phyloP scores from a whole-genome alignment of 2,888 invertebrate genomes.

The Thumatha senex region DNA sequence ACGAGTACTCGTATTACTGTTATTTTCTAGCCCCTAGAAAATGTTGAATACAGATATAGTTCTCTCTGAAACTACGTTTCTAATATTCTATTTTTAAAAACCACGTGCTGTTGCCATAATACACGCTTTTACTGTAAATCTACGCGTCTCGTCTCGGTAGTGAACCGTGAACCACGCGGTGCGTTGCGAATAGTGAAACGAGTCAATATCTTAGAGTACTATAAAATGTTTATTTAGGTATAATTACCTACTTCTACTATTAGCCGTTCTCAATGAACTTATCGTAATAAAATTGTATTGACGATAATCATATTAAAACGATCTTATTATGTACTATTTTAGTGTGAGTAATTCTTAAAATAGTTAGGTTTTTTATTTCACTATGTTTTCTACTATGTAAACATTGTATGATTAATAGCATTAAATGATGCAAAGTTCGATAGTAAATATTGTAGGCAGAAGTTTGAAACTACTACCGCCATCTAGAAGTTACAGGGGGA shows the following conservation, averaged over 20 bases:
- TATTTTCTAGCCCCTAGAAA: too few species aligned
- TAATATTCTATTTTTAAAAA: not conserved
- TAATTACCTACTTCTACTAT: conserved; percentile 16
- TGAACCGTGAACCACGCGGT: conserved; percentile 41
- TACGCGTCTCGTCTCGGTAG: not conserved
- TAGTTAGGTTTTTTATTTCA: not conserved
- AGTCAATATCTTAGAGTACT: conserved; percentile 14
- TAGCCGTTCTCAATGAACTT: conserved; percentile 40
- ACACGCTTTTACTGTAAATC: conserved; percentile 19
- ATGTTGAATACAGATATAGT: too few species aligned
- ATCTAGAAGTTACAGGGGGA: conserved; percentile 42
- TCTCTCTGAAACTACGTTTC: too few species aligned
- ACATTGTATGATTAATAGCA: not conserved
- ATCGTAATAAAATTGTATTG: conserved; percentile 17
- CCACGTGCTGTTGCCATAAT: conserved; percentile 35
- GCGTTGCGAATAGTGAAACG: conserved; percentile 16
- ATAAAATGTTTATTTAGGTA: conserved; percentile 11
- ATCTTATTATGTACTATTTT: too few species aligned
- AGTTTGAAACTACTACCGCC: conserved; percentile 31
- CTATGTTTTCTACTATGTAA: not conserved
- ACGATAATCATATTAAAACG: not conserved
- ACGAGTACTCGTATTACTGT: too few species aligned
- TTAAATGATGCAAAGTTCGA: not conserved
- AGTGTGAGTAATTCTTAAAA: not conserved
- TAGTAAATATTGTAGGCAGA: not conserved